Evolutionary conservation across 2,113 vertebrate species (phyloP).

Genomic region (Ranitomeya variabilis): DNA sequence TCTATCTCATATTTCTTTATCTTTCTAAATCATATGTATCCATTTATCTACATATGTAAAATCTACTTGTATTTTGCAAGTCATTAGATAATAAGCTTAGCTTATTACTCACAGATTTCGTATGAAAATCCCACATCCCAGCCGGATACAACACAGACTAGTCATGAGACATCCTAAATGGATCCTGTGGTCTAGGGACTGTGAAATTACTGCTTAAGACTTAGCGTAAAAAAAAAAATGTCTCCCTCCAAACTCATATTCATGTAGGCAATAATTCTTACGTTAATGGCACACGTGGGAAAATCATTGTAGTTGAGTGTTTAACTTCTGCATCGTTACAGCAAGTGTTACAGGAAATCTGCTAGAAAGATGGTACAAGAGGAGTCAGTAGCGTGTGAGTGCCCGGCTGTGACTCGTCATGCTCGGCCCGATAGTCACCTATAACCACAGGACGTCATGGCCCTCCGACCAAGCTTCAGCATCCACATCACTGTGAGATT

Average conservation of each 20-base stretch:
- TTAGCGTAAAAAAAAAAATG: neutral
- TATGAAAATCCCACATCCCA: slow-evolving; percentile 36
- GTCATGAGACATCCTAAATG: slow-evolving; percentile 41
- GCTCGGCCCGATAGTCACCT: neutral
- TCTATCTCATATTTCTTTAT: neutral
- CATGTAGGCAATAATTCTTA: slow-evolving; percentile 13
- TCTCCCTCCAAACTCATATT: slow-evolving; percentile 3
- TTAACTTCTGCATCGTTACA: neutral
- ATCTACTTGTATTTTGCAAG: neutral
- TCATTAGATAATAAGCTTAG: slow-evolving; percentile 15
- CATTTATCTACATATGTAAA: neutral
- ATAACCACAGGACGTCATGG: neutral
- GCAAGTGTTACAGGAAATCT: slow-evolving; percentile 34
- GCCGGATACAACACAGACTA: slow-evolving; percentile 48
- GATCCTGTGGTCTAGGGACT: slow-evolving; percentile 42
- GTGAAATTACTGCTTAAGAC: slow-evolving; percentile 40
- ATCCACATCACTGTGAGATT: neutral
- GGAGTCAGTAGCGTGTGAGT: neutral
- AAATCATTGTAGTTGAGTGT: slow-evolving; percentile 17
- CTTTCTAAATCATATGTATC: neutral
- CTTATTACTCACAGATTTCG: slow-evolving; percentile 21
- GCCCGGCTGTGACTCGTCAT: neutral
- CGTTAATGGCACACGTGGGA: slow-evolving; percentile 30
- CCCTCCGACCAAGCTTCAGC: neutral
- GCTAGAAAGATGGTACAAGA: neutral